phyloP scores from a whole-genome alignment of 2,113 vertebrate genomes.

The Rhineura floridana region DNA sequence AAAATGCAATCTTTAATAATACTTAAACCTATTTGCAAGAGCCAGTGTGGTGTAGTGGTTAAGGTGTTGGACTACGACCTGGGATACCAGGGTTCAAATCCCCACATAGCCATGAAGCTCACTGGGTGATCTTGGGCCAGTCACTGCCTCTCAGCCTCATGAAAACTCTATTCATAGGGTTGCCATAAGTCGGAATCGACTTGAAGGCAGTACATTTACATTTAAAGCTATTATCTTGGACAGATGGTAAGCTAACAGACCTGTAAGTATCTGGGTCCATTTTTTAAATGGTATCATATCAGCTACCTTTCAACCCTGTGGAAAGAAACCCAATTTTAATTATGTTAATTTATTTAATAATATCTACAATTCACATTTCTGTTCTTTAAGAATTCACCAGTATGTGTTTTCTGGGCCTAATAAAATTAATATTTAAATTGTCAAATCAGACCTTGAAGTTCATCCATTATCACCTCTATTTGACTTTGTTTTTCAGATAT shows the following conservation, averaged over 20 bases:
- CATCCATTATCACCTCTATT: neutral
- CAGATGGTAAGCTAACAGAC: neutral
- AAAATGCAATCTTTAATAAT: too few relatives aligned
- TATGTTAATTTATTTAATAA: neutral
- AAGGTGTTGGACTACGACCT: too few relatives aligned
- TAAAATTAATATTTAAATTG: neutral
- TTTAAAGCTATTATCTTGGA: neutral
- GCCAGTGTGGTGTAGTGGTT: too few relatives aligned
- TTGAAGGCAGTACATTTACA: too few relatives aligned
- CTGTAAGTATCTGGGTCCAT: neutral
- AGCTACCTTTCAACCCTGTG: neutral
- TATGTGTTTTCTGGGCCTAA: neutral
- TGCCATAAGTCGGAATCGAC: too few relatives aligned
- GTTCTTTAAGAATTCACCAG: neutral
- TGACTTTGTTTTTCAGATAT: neutral
- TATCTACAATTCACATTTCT: neutral
- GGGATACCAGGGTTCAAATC: too few relatives aligned
- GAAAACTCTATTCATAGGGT: too few relatives aligned
- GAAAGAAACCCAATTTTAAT: neutral
- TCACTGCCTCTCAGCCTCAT: too few relatives aligned
- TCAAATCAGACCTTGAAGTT: neutral
- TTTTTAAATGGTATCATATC: neutral
- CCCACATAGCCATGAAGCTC: too few relatives aligned
- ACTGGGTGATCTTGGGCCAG: too few relatives aligned
- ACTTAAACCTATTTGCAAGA: too few relatives aligned